Conservation (phyloP, 2,888 invertebrate genomes). For the Cenopis cana region DNA sequence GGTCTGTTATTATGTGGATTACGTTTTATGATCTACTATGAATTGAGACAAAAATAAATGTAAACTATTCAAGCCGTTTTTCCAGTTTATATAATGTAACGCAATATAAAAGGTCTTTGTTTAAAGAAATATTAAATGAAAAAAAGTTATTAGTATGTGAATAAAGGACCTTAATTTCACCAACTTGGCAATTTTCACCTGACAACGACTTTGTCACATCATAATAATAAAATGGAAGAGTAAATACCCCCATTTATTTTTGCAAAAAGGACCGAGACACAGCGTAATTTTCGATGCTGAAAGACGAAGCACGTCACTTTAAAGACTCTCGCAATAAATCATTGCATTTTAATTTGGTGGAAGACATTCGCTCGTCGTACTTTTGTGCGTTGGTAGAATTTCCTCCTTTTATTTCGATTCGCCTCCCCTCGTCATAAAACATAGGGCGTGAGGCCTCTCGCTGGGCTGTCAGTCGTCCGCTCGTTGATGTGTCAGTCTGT, state of each 20-base stretch:
- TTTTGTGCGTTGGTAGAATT: slow-evolving; percentile 66
- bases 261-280: not conserved
- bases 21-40: slow-evolving; percentile 40
- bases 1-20: slow-evolving; percentile 62
- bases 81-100: slow-evolving; percentile 6
- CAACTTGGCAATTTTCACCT: not conserved
- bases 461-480: slow-evolving; percentile 57
- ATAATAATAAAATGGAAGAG: not conserved
- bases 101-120: slow-evolving; percentile 2
- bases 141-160: not conserved
- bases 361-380: slow-evolving; percentile 63
- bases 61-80: slow-evolving; percentile 1
- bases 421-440: slow-evolving; percentile 66
- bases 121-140: not conserved
- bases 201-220: not conserved
- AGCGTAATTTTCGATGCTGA: slow-evolving; percentile 28
- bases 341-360: slow-evolving; percentile 71
- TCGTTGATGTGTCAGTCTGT: slow-evolving; percentile 50
- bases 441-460: slow-evolving; percentile 59
- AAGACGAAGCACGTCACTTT: slow-evolving; percentile 50
- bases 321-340: slow-evolving; percentile 63
- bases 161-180: not conserved
- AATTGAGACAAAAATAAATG: slow-evolving; percentile 15
- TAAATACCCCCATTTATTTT: slow-evolving; percentile 4
- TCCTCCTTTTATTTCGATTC: slow-evolving; percentile 67